These are phyloP conservation scores for Drosophila bocqueti DNA, from an alignment of 1,140 invertebrate genomes.

Conservation along the genomic window DNA sequence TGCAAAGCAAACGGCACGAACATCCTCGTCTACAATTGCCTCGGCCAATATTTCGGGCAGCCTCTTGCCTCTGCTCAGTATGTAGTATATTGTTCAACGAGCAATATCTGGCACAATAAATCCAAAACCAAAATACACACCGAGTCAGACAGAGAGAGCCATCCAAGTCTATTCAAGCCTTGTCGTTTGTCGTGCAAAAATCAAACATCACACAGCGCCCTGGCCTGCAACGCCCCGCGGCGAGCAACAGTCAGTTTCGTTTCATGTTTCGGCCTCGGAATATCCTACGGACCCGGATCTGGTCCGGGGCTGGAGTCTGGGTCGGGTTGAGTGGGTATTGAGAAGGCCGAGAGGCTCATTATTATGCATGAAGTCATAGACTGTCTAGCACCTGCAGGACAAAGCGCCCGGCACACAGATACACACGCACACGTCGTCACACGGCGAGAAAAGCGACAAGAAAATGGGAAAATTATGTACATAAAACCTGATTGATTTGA, in stretches of 20 bases:
- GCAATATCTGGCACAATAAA: slow-evolving; percentile 69
- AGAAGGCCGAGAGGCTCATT: slow-evolving; percentile 57
- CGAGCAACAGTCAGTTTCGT: slow-evolving; percentile 33
- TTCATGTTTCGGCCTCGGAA: slow-evolving; percentile 11
- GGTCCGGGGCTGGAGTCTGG: neutral
- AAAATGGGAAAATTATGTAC: slow-evolving; percentile 2
- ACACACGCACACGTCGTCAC: slow-evolving; percentile 5
- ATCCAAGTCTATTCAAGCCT: slow-evolving; percentile 35
- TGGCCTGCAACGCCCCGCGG: slow-evolving; percentile 16
- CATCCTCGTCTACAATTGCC: slow-evolving; percentile 46
- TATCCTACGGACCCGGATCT: neutral
- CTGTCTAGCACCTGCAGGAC: slow-evolving; percentile 81
- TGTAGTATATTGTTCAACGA: slow-evolving; percentile 39
- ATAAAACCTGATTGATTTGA: slow-evolving; percentile 15
- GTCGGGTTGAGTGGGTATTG: slow-evolving; percentile 39
- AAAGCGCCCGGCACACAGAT: slow-evolving; percentile 49
- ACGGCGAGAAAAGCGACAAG: slow-evolving; percentile 5
- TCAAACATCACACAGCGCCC: slow-evolving; percentile 47
- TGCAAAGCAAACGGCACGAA: slow-evolving; percentile 66
- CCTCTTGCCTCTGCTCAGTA: slow-evolving; percentile 27
- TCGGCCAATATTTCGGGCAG: slow-evolving; percentile 64
- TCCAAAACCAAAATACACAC: slow-evolving; percentile 71
- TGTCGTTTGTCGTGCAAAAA: slow-evolving; percentile 40
- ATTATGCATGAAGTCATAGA: slow-evolving; percentile 80
- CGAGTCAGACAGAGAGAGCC: slow-evolving; percentile 16